These are phyloP conservation scores for Parelbella ahira DNA, from an alignment of 2,888 invertebrate genomes.

Conservation along the genomic window DNA sequence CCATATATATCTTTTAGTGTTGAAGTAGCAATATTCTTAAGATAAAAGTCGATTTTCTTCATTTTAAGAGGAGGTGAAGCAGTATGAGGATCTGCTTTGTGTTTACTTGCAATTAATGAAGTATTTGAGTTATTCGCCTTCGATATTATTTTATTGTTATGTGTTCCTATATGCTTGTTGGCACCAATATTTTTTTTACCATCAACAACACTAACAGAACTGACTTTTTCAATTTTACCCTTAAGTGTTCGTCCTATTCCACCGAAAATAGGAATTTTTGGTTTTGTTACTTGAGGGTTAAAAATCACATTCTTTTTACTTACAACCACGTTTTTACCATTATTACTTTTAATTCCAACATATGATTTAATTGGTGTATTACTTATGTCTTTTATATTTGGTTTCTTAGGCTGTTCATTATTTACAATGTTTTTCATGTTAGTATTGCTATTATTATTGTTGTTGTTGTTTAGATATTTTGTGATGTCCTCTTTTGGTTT, in stretches of 20 bases:
- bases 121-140: slow-evolving; percentile 16
- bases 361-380: slow-evolving; percentile 31
- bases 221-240: slow-evolving; percentile 16
- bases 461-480: slow-evolving; percentile 53
- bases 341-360: slow-evolving; percentile 38
- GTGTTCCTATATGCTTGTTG: slow-evolving; percentile 35
- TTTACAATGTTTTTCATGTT: slow-evolving; percentile 27
- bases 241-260: slow-evolving; percentile 39
- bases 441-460: slow-evolving; percentile 33
- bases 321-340: slow-evolving; percentile 35
- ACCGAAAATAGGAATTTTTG: slow-evolving; percentile 33
- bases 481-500: slow-evolving; percentile 53
- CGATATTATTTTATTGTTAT: slow-evolving; percentile 6
- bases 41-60: slow-evolving; percentile 66
- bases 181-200: slow-evolving; percentile 45
- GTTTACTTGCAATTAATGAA: slow-evolving; percentile 39
- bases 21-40: slow-evolving; percentile 48
- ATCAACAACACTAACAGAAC: slow-evolving; percentile 33
- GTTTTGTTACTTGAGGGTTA: slow-evolving; percentile 35
- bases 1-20: slow-evolving; percentile 68
- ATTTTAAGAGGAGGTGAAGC: slow-evolving; percentile 54
- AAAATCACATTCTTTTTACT: slow-evolving; percentile 36
- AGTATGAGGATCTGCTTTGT: slow-evolving; percentile 36
- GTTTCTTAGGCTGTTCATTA: slow-evolving; percentile 24
- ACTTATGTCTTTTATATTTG: slow-evolving; percentile 38